A percentile compares a stretch with the other conserved stretches of the same genome.
Evolutionary conservation across 2,113 vertebrate species (phyloP).

Genomic region (Nothocercus julius): DNA sequence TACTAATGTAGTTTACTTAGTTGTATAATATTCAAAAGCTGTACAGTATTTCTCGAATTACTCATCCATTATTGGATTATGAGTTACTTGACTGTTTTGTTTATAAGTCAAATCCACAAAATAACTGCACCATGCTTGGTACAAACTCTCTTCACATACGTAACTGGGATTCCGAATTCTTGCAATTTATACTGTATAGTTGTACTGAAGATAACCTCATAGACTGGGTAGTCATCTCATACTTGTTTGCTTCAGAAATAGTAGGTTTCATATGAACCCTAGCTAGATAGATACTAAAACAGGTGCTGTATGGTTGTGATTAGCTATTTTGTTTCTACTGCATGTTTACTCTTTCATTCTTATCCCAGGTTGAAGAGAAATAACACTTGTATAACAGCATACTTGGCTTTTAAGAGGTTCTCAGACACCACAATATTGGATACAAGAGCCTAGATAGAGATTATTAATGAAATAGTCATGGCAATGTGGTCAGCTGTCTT

Average conservation of each 20-base stretch:
- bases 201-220: constrained; percentile 50
- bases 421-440: constrained; percentile 34
- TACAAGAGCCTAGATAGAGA: constrained; percentile 54
- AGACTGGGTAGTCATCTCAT: constrained; percentile 78
- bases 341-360: constrained; percentile 74
- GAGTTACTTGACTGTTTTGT: constrained; percentile 79
- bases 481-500: constrained; percentile 70
- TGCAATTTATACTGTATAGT: constrained; percentile 63
- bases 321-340: constrained; percentile 66
- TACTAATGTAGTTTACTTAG: constrained; percentile 62
- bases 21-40: constrained; percentile 60
- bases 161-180: constrained; percentile 75
- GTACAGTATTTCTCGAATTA: constrained; percentile 68
- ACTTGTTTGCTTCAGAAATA: constrained; percentile 71
- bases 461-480: constrained; percentile 62
- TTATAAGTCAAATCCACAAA: constrained; percentile 65
- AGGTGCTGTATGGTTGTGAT: constrained; percentile 63
- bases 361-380: constrained; percentile 68
- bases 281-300: constrained; percentile 58
- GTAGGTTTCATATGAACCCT: constrained; percentile 66
- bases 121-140: constrained; percentile 61
- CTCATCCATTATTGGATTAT: constrained; percentile 73
- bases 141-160: constrained; percentile 63
- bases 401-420: constrained; percentile 63
- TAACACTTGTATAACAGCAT: constrained; percentile 61